A percentile compares a stretch with the other conserved stretches of the same genome.
These are phyloP conservation scores for Embidobia sp. DNA, from an alignment of 2,888 invertebrate species.

Conservation along the genomic window DNA sequence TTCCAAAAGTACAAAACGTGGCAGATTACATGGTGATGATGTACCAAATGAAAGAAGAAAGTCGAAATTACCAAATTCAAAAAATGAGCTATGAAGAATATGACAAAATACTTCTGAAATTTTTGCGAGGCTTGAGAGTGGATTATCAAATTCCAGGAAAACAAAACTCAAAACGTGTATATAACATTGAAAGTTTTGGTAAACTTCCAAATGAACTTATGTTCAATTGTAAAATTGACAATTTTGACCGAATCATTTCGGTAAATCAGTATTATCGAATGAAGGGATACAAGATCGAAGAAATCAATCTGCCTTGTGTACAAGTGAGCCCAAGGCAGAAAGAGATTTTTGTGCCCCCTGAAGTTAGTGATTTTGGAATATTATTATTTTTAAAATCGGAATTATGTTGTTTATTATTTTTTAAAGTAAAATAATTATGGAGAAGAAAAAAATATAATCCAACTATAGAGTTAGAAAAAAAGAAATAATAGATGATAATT, in stretches of 20 bases:
- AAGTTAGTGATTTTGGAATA: too few species aligned
- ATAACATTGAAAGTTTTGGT: slow-evolving; percentile 23
- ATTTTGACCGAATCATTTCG: slow-evolving; percentile 76
- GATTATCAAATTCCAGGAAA: slow-evolving; percentile 30
- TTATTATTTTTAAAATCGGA: too few species aligned
- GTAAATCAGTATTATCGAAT: slow-evolving; percentile 82
- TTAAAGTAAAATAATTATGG: too few species aligned
- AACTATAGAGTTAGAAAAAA: too few species aligned
- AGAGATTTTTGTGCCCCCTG: slow-evolving; percentile 90
- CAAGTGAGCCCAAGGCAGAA: slow-evolving; percentile 89
- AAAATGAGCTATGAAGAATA: slow-evolving; percentile 18
- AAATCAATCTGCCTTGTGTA: slow-evolving; percentile 90
- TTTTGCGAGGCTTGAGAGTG: slow-evolving; percentile 15
- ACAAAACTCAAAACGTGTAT: slow-evolving; percentile 13
- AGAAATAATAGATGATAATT: too few species aligned
- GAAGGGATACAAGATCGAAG: slow-evolving; percentile 82
- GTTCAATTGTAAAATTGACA: slow-evolving; percentile 35
- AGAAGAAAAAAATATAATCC: too few species aligned
- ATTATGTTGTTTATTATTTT: too few species aligned
- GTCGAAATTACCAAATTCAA: not conserved
- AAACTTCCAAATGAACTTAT: not conserved
- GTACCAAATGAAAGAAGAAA: slow-evolving; percentile 10
- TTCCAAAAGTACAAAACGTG: slow-evolving; percentile 9
- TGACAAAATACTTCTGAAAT: slow-evolving; percentile 7
- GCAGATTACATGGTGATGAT: slow-evolving; percentile 10